Conservation (phyloP, 2,888 invertebrate genomes). For the Rhagium mordax region DNA sequence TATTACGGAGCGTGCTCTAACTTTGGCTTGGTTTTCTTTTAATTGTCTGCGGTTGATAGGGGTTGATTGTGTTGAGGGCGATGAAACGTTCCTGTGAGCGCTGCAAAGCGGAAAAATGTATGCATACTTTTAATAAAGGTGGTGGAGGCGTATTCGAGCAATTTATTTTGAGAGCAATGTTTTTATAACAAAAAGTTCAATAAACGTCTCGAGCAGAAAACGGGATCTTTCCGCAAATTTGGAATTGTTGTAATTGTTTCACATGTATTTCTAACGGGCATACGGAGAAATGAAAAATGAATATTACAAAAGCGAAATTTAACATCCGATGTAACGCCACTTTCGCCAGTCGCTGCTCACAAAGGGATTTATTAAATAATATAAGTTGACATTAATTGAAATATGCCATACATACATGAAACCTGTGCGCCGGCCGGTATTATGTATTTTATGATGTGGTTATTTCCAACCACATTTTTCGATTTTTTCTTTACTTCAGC, state of each 20-base stretch:
- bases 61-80: neutral
- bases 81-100: neutral
- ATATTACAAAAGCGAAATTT: too few relatives aligned
- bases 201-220: neutral
- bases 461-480: too few relatives aligned
- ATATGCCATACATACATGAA: too few relatives aligned
- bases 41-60: neutral
- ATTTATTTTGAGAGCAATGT: neutral
- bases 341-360: too few relatives aligned
- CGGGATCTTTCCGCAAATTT: neutral
- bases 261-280: too few relatives aligned
- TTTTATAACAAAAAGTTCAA: neutral
- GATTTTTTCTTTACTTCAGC: too few relatives aligned
- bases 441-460: too few relatives aligned
- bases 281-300: too few relatives aligned
- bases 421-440: too few relatives aligned
- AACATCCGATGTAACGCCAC: too few relatives aligned
- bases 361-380: too few relatives aligned
- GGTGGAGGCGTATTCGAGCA: neutral
- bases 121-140: neutral
- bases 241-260: neutral
- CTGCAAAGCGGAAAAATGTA: neutral
- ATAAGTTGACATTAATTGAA: too few relatives aligned
- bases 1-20: neutral
- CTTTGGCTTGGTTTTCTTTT: neutral